Evolutionary conservation across 2,113 vertebrate genomes (phyloP), one percentile per base, ranked within the genome.

Genomic region (Pterocles burchelli): DNA sequence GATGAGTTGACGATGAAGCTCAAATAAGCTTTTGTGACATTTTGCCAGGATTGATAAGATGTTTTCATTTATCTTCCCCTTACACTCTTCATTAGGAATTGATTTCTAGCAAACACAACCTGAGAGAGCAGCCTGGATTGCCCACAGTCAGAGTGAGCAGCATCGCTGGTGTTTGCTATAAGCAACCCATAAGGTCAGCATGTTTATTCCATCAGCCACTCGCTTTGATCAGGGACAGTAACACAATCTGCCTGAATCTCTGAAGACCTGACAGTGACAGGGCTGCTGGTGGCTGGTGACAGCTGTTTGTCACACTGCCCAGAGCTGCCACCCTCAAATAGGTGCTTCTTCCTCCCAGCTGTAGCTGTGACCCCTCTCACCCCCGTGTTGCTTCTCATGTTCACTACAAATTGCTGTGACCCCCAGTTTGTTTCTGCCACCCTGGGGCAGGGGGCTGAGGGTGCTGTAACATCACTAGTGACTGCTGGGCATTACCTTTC

Each of bases 21-120:
- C 46, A 77, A 70, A 79, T 73, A 87, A 95, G 11, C 14, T 17
- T 74, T 82, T 70, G 49, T 79, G 82, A 79, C 38, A 59, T 80
- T 94, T 91, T 89, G 46, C 29, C 41, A 34, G 62, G n/a, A 88
- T 87, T 51, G 70, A 78, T 65, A 49, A 72, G 72, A 86, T 52
- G 18, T 91, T 95, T 94, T 85, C 51, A 70, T 66, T 88, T 85
- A 41, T 91, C 43, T 85, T 90, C 46, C 46, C 43, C n/a, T 85
- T 73, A 34, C 28, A 9, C 48, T 80, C 54, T 70, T 94, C 81
- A 74, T 89, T 89, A 94, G 59, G 71, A 85, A 88, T 76, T 77
- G 49, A 94, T 77, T 93, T 90, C 52, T 61, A 93, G 38, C 70
- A 89, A 89, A 13, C 17, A 45, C 13, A 58, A 6, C 52, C 80